Evolutionary conservation across 2,797 vertebrate genomes (phyloP).

Genomic region (Sebastes iracundus): DNA sequence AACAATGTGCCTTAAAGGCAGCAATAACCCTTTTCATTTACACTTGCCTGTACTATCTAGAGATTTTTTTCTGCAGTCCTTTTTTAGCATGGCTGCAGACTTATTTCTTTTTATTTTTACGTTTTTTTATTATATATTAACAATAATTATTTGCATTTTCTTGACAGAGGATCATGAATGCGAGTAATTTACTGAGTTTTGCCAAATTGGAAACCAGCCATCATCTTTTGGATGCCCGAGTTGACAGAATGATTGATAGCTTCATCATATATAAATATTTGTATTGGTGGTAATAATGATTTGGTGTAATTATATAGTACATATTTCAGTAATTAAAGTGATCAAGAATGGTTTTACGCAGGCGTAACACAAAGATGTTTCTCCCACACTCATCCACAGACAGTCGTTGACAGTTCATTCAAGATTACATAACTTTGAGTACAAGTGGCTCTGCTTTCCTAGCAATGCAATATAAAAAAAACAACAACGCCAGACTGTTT

Average conservation of each 20-base stretch:
- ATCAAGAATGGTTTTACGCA: background rate
- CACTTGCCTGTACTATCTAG: background rate
- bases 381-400: background rate
- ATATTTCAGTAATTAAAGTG: background rate
- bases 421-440: background rate
- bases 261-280: slow-evolving; percentile 3
- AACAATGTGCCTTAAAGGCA: slow-evolving; percentile 23
- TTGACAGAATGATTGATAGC: background rate
- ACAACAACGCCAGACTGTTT: background rate
- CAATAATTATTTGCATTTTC: background rate
- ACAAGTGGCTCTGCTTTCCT: background rate
- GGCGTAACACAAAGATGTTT: background rate
- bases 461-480: background rate
- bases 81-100: background rate
- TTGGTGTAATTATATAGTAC: background rate
- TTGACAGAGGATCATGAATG: background rate
- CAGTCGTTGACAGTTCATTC: background rate
- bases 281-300: background rate
- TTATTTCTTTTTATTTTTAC: background rate
- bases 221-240: background rate
- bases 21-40: slow-evolving; percentile 22
- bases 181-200: background rate
- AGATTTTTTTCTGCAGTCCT: background rate
- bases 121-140: background rate
- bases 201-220: background rate